Percentiles rank a stretch among this genome's conserved stretches.
Conservation (phyloP, 2,888 invertebrate genomes). For the Eremobia ochroleuca region DNA sequence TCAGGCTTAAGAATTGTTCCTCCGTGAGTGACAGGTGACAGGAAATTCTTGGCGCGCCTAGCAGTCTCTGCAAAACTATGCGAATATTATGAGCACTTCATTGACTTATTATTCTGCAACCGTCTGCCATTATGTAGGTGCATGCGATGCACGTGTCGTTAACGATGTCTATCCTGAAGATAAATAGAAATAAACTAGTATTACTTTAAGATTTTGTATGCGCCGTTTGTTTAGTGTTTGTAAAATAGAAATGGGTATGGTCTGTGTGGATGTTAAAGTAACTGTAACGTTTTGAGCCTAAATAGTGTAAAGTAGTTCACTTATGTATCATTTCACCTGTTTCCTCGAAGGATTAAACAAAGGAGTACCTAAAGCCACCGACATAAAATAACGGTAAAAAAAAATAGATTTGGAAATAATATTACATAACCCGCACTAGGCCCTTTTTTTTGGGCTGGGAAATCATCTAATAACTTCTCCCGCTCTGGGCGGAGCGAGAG, state of each 20-base stretch:
- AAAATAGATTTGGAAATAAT: too few species aligned
- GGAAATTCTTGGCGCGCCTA: constrained; percentile 29
- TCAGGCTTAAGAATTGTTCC: constrained; percentile 18
- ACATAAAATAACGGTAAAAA: background rate
- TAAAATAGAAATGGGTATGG: constrained; percentile 25
- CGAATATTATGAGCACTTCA: constrained; percentile 38
- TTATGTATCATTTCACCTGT: background rate
- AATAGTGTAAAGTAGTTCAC: background rate
- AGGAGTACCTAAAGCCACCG: background rate
- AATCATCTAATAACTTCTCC: too few species aligned
- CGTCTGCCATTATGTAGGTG: constrained; percentile 48
- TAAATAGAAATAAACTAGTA: constrained; percentile 61
- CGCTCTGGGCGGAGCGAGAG: too few species aligned
- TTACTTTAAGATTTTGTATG: constrained; percentile 56
- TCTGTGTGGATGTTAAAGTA: background rate
- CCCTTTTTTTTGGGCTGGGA: too few species aligned
- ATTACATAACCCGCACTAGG: too few species aligned
- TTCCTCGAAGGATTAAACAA: background rate
- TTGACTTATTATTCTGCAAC: constrained; percentile 40
- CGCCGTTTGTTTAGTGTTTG: constrained; percentile 25
- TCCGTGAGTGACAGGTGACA: constrained; percentile 33
- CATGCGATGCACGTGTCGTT: constrained; percentile 65
- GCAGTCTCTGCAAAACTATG: constrained; percentile 14
- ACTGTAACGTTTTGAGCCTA: background rate
- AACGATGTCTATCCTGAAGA: constrained; percentile 63